Evolutionary conservation across 2,113 vertebrate genomes (phyloP), one percentile per base, ranked within the genome.

Genomic region (Tautogolabrus adspersus): DNA sequence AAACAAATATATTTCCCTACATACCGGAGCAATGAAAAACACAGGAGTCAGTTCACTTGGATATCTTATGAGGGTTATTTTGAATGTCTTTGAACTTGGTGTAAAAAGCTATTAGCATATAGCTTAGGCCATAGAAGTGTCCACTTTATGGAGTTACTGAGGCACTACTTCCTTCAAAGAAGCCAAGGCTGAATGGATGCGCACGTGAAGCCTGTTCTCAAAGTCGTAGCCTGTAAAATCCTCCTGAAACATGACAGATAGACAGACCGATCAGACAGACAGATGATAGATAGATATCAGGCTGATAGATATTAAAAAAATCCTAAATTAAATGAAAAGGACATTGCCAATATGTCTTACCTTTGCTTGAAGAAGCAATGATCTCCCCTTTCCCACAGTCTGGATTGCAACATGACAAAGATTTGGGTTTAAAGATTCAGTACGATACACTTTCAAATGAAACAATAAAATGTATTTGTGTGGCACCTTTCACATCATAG

Each of bases 351-450:
- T 34, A 34, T 34, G 30, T 73, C 70, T 87, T 96, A 99, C 98
- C 98, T 99, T 99, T 83, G 98, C 96, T 92, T 99, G 97, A 87
- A 98, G 96, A 51, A 99, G 94, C 71, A 99, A 93, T n/a, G 96
- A 93, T 92, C 96, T 96, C 59, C 98, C 98, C 93, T 96, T 97
- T 83, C 94, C 97, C 75, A 96, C 91, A 57, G 97, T 97, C 98
- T 99, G 86, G 15, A 93, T 86, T 75, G 49, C 42, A 65, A 90
- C 66, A 83, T 52, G 84, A 81, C 16, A 40, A 55, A 67, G 77
- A 47, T 23, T 7, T 15, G 13, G 1, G 5, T 75, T 66, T 77
- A 9, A n/a, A 22, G 15, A 49, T 49, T 7, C 18, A 11, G 40
- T 42, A 42, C 8, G 8, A 42, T 42, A 42, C 30, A 34, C 30